Conservation (phyloP, 1,140 invertebrate genomes). For the Riptortus pedestris region DNA sequence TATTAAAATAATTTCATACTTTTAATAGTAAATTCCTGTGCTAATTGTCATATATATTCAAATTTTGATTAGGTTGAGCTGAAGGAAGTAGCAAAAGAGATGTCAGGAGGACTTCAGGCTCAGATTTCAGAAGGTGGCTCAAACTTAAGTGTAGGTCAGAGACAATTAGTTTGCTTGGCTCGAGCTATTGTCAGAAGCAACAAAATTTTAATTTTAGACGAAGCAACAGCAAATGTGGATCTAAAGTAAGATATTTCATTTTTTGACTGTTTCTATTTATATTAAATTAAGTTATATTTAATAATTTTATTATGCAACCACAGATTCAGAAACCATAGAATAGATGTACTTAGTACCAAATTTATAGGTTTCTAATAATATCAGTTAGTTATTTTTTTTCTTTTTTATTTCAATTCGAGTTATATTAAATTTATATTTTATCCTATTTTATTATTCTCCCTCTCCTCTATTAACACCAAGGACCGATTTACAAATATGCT, state of each 20-base stretch:
- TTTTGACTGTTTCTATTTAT: constrained; percentile 37
- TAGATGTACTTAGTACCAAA: too few relatives aligned
- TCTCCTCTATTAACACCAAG: too few relatives aligned
- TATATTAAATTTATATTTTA: too few relatives aligned
- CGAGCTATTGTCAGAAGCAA: constrained; percentile 66
- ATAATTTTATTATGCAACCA: not conserved
- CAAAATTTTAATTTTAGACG: constrained; percentile 57
- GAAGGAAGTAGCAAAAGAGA: constrained; percentile 30
- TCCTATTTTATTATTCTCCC: too few relatives aligned
- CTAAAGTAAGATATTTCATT: constrained; percentile 54
- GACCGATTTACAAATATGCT: too few relatives aligned
- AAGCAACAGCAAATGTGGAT: constrained; percentile 64
- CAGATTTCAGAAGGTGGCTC: constrained; percentile 46
- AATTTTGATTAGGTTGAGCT: constrained; percentile 32
- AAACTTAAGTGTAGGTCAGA: constrained; percentile 76
- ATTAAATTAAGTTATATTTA: not conserved
- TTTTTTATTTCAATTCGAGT: too few relatives aligned
- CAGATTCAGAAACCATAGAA: too few relatives aligned
- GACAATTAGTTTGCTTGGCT: constrained; percentile 74
- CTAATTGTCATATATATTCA: not conserved
- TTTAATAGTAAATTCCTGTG: not conserved
- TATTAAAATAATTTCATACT: not conserved
- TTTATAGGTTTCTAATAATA: too few relatives aligned
- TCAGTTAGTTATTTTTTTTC: too few relatives aligned
- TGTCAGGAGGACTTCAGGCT: constrained; percentile 29